A percentile compares a stretch with the other conserved stretches of the same genome.
These are phyloP conservation scores for Drosophila prolongata DNA, from an alignment of 2,888 invertebrate species.

Conservation along the genomic window DNA sequence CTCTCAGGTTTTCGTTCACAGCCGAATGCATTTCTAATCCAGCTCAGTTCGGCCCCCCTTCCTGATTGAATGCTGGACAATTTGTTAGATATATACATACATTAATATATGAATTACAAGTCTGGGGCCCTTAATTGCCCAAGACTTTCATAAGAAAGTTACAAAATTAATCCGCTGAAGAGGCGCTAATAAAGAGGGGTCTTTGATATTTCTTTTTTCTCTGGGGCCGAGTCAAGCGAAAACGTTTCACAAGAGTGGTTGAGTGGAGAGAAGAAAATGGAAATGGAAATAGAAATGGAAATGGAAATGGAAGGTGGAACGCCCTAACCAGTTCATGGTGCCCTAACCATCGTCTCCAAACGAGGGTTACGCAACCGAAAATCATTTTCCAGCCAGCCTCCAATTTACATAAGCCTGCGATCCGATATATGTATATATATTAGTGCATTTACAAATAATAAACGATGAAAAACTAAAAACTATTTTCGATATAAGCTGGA, in stretches of 20 bases:
- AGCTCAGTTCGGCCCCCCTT: slow-evolving; percentile 11
- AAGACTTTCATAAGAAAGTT: slow-evolving; percentile 72
- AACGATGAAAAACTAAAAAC: slow-evolving; percentile 9
- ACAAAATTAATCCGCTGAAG: slow-evolving; percentile 59
- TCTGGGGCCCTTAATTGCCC: slow-evolving; percentile 63
- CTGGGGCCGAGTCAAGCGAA: slow-evolving; percentile 21
- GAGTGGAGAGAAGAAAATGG: slow-evolving; percentile 1
- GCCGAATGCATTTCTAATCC: slow-evolving; percentile 40
- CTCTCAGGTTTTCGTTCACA: slow-evolving; percentile 31
- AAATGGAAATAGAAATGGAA: slow-evolving; percentile 18
- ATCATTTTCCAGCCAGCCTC: slow-evolving; percentile 18
- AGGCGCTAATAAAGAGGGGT: slow-evolving; percentile 25
- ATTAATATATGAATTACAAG: background rate
- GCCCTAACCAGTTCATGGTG: slow-evolving; percentile 26
- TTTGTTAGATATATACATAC: background rate
- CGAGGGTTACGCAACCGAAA: slow-evolving; percentile 29
- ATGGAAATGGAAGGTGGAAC: slow-evolving; percentile 29
- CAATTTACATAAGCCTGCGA: slow-evolving; percentile 25
- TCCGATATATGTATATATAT: background rate
- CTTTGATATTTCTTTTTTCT: background rate
- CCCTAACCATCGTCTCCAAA: slow-evolving; percentile 16
- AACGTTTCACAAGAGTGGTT: slow-evolving; percentile 25
- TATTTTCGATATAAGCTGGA: slow-evolving; percentile 9
- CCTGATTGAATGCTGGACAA: slow-evolving; percentile 15
- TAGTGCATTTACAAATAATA: background rate